Conservation (phyloP, 2,888 invertebrate species). For the Amiota mariae region DNA sequence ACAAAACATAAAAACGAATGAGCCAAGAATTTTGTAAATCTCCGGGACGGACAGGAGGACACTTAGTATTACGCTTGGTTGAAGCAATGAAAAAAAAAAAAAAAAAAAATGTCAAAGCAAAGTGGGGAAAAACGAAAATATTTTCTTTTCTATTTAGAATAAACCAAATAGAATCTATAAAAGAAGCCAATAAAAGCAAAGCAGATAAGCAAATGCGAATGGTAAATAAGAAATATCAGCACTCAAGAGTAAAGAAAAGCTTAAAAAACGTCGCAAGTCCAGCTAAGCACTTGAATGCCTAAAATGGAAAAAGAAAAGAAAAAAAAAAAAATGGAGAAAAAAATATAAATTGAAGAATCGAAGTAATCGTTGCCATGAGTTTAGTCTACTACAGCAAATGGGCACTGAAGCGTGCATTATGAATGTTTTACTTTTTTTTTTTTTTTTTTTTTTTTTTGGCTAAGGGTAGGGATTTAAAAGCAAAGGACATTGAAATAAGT, state of each 20-base stretch:
- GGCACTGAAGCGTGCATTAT: not conserved
- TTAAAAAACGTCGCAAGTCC: not conserved
- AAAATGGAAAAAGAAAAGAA: not conserved
- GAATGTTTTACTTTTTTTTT: not conserved
- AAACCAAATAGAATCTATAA: conserved; percentile 27
- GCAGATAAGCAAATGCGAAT: conserved; percentile 27
- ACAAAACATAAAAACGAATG: conserved; percentile 20
- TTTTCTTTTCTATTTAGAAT: not conserved
- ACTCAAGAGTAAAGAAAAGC: not conserved
- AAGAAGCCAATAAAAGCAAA: conserved; percentile 27
- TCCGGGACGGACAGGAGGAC: not conserved
- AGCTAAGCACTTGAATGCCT: not conserved
- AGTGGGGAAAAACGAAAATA: not conserved
- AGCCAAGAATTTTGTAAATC: conserved; percentile 22
- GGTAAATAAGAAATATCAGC: not conserved
- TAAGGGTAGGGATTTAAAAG: too few relatives aligned
- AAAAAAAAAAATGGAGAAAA: not conserved
- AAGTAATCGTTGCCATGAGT: not conserved
- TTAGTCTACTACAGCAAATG: not conserved
- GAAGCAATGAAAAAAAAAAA: not conserved
- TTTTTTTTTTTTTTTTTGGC: too few relatives aligned
- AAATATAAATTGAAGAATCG: conserved; percentile 1
- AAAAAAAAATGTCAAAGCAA: conserved; percentile 9
- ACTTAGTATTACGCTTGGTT: not conserved
- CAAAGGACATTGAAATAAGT: too few relatives aligned